These are phyloP conservation scores for Xenopus borealis DNA, from an alignment of 2,113 vertebrate species.

Conservation along the genomic window DNA sequence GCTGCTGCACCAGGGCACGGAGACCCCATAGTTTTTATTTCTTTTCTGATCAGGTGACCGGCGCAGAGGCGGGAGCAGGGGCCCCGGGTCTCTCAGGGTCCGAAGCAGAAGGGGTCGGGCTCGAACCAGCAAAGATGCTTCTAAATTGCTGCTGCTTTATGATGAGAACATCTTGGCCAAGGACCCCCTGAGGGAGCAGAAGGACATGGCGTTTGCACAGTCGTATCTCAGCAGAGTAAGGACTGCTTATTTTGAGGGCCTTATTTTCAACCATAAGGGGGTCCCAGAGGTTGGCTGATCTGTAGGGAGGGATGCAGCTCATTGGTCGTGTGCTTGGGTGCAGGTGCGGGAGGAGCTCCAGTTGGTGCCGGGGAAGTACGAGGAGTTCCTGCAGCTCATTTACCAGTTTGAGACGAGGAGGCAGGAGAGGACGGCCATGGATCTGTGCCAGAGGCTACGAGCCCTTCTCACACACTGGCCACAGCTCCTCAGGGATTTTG, in stretches of 20 bases:
- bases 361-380: slow-evolving; percentile 77
- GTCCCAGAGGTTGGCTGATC: too few species aligned
- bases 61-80: slow-evolving; percentile 60
- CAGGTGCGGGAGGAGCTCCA: slow-evolving; percentile 86
- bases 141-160: slow-evolving; percentile 80
- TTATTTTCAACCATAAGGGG: too few species aligned
- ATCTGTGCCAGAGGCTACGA: slow-evolving; percentile 77
- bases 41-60: slow-evolving; percentile 61
- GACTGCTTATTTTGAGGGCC: not conserved
- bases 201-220: slow-evolving; percentile 89
- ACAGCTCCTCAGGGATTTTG: slow-evolving; percentile 87
- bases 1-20: too few species aligned
- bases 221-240: slow-evolving; percentile 86
- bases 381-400: slow-evolving; percentile 84
- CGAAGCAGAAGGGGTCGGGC: slow-evolving; percentile 66
- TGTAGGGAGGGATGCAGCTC: too few species aligned
- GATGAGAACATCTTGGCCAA: slow-evolving; percentile 87
- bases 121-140: slow-evolving; percentile 77
- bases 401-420: slow-evolving; percentile 78
- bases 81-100: slow-evolving; percentile 66
- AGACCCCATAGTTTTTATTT: too few species aligned
- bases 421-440: slow-evolving; percentile 69
- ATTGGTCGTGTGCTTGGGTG: too few species aligned
- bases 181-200: slow-evolving; percentile 87
- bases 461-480: slow-evolving; percentile 76